Evolutionary conservation across 1,140 invertebrate species (phyloP).

Genomic region (Berghia stephanieae): DNA sequence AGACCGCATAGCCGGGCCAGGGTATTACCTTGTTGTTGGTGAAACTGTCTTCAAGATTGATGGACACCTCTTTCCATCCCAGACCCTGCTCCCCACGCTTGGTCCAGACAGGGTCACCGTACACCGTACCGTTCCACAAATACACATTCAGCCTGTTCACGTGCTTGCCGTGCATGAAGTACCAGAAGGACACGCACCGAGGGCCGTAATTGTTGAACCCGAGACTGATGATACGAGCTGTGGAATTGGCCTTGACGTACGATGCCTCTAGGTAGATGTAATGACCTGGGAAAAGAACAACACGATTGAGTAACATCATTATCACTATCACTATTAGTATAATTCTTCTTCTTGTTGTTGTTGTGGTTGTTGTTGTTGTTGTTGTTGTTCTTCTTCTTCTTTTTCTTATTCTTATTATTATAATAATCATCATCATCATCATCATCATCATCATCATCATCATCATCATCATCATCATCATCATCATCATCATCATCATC

Average conservation of each 20-base stretch:
- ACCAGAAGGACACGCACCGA: slow-evolving; percentile 59
- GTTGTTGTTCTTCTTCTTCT: not conserved
- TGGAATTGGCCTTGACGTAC: slow-evolving; percentile 69
- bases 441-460: slow-evolving; percentile 4
- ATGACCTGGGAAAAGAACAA: slow-evolving; percentile 70
- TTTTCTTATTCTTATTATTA: not conserved
- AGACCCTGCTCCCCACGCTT: slow-evolving; percentile 44
- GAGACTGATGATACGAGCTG: slow-evolving; percentile 74
- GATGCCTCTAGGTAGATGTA: slow-evolving; percentile 82
- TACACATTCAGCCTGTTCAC: slow-evolving; percentile 63
- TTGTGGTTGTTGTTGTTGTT: not conserved
- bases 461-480: slow-evolving; percentile 7
- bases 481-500: not conserved
- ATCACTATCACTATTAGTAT: too few relatives aligned
- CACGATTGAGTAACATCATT: too few relatives aligned
- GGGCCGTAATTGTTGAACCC: slow-evolving; percentile 25
- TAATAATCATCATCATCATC: not conserved
- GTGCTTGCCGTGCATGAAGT: slow-evolving; percentile 62
- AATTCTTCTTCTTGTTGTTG: too few relatives aligned
- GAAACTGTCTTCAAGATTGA: slow-evolving; percentile 39
- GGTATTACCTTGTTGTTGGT: too few relatives aligned
- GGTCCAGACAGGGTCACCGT: slow-evolving; percentile 35
- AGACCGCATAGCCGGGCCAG: too few relatives aligned
- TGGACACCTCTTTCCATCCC: slow-evolving; percentile 40
- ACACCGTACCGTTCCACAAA: slow-evolving; percentile 29